These are phyloP conservation scores for Sciurus carolinensis DNA, from an alignment of 2,797 vertebrate species.

Conservation along the genomic window DNA sequence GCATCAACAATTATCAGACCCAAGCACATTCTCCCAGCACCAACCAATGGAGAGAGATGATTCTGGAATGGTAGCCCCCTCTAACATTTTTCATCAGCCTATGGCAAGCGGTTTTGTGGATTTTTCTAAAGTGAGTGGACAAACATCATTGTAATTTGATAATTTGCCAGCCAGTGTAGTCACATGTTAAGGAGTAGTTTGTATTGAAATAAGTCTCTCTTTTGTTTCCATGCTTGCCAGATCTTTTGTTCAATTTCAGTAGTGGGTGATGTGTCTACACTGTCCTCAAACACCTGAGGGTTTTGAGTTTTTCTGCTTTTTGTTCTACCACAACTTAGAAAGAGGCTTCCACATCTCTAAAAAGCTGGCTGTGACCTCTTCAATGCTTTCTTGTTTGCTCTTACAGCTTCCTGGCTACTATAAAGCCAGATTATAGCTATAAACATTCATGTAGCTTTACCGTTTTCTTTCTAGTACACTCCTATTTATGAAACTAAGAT, in stretches of 20 bases:
- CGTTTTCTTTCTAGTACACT: slow-evolving; percentile 55
- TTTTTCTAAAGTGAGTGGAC: slow-evolving; percentile 96
- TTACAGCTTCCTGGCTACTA: slow-evolving; percentile 3
- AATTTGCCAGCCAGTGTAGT: slow-evolving; percentile 56
- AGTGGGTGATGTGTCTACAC: slow-evolving; percentile 1
- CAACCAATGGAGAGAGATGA: slow-evolving; percentile 99
- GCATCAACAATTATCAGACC: slow-evolving; percentile 96
- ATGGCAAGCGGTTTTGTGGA: slow-evolving; percentile 98
- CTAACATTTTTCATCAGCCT: slow-evolving; percentile 98
- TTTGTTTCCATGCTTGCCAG: slow-evolving; percentile 61
- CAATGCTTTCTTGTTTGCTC: slow-evolving; percentile 28
- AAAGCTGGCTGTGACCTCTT: slow-evolving; percentile 25
- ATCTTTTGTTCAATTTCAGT: slow-evolving; percentile 65
- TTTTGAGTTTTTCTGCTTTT: slow-evolving; percentile 37
- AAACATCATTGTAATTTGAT: slow-evolving; percentile 66
- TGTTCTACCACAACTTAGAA: slow-evolving; percentile 51
- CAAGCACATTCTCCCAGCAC: slow-evolving; percentile 97
- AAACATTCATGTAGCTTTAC: not conserved
- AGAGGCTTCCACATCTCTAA: not conserved
- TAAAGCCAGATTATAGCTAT: slow-evolving; percentile 1
- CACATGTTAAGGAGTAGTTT: slow-evolving; percentile 64
- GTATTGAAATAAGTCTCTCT: slow-evolving; percentile 66
- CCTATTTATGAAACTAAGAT: slow-evolving; percentile 68
- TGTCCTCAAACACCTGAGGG: not conserved
- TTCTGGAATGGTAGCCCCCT: slow-evolving; percentile 98